These are phyloP conservation scores for Eupithecia vulgata DNA, from an alignment of 2,888 invertebrate genomes.

Conservation along the genomic window DNA sequence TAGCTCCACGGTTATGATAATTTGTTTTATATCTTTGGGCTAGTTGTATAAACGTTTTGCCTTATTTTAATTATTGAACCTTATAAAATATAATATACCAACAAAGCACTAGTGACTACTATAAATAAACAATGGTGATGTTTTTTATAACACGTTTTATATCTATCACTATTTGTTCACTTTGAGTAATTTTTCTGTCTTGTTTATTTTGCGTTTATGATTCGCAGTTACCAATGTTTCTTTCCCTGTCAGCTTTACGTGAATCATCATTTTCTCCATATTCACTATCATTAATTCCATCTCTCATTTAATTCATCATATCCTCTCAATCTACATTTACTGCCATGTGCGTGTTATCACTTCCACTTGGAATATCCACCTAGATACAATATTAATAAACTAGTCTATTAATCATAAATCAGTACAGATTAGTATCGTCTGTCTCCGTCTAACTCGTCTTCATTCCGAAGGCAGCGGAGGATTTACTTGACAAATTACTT, in stretches of 20 bases:
- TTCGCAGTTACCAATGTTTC: neutral
- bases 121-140: neutral
- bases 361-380: conserved; percentile 48
- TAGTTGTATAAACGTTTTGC: conserved; percentile 24
- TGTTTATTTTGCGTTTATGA: neutral
- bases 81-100: neutral
- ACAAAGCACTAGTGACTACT: neutral
- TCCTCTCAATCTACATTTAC: neutral
- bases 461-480: conserved; percentile 52
- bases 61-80: neutral
- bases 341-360: conserved; percentile 32
- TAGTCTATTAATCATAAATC: conserved; percentile 68
- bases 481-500: conserved; percentile 82
- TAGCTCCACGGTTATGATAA: conserved; percentile 33
- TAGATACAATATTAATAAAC: conserved; percentile 64
- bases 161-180: neutral
- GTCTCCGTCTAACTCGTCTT: conserved; percentile 46
- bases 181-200: neutral
- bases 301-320: conserved; percentile 12
- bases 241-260: neutral
- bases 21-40: conserved; percentile 35
- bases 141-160: neutral
- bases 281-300: neutral
- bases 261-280: neutral
- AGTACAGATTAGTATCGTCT: conserved; percentile 45